Base-by-base conservation (phyloP, 2,888 invertebrate species). In the Trissoscelio sp. region DNA sequence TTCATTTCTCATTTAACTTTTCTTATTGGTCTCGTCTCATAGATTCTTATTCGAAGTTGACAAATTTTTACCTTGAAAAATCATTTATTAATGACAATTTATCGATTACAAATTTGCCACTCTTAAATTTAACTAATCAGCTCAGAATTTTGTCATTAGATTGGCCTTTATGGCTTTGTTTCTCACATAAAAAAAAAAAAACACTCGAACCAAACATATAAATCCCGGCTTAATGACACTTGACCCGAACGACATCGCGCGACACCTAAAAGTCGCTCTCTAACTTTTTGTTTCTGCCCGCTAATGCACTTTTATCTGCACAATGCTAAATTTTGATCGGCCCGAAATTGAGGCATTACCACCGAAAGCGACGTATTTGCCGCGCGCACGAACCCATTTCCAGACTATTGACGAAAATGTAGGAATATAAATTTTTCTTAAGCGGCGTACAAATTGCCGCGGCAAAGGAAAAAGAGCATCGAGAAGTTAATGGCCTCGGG, bases 341-440 rank as follows among this genome's bases (percentile, higher is more conserved):
- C 7, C 58, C 66, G 57, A 60, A 78, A 73, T 81, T 67, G 81
- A 78, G 57, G 69, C 78, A 81, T 81, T 81, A 81, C 44, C 28
- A 28, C n/a, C 77, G 24, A 16, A 16, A 72, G 31, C 51, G 67
- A 12, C 44, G 48, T 72, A 72, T 72, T 72, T 72, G 46, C 22
- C 28, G 39, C 39, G 34, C 39, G 39, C 44, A 46, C 66, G 62
- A 39, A 67, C 28, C 74, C 74, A 79, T 82, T 82, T 78, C 20
- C 75, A 46, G 66, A 53, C 80, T 72, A 81, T 75, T 64, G 78
- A 75, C 60, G 55, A 79, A 73, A 74, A 82, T 79, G 66, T 60
- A 66, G 69, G 51, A 74, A 74, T 75, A 75, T 82, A 74, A 67
- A 82, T 77, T 82, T 78, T 22, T 82, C 78, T 82, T 74, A 78